Conservation (phyloP, 2,113 vertebrate genomes). For the Dryoscopus gambensis region DNA sequence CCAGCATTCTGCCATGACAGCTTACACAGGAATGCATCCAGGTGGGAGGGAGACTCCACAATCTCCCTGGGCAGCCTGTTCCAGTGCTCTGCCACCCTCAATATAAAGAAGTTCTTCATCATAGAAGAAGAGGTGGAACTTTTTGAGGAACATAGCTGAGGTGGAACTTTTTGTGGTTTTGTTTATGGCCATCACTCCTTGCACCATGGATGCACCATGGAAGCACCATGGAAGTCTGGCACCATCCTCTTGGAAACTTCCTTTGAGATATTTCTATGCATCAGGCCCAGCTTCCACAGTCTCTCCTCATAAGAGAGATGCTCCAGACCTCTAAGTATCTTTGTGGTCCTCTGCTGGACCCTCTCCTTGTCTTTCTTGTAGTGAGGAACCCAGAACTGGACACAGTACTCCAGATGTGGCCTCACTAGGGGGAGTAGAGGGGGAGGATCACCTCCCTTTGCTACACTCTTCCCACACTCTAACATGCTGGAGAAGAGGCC, state of each 20-base stretch:
- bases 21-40: neutral
- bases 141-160: neutral
- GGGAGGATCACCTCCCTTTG: neutral
- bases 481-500: neutral
- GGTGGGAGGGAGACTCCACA: neutral
- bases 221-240: neutral
- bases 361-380: neutral
- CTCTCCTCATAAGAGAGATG: neutral
- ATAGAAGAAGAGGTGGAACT: neutral
- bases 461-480: neutral
- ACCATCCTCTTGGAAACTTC: neutral
- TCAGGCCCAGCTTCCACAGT: neutral
- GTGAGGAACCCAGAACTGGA: neutral
- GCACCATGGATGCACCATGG: too few species aligned
- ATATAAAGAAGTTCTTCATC: neutral
- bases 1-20: neutral
- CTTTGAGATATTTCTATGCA: neutral
- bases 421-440: neutral
- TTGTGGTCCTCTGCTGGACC: neutral
- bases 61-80: neutral
- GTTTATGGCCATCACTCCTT: neutral
- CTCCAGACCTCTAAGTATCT: neutral
- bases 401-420: neutral
- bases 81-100: neutral
- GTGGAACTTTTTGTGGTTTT: neutral